phyloP scores from a whole-genome alignment of 2,888 invertebrate genomes.

The Rutpela maculata region DNA sequence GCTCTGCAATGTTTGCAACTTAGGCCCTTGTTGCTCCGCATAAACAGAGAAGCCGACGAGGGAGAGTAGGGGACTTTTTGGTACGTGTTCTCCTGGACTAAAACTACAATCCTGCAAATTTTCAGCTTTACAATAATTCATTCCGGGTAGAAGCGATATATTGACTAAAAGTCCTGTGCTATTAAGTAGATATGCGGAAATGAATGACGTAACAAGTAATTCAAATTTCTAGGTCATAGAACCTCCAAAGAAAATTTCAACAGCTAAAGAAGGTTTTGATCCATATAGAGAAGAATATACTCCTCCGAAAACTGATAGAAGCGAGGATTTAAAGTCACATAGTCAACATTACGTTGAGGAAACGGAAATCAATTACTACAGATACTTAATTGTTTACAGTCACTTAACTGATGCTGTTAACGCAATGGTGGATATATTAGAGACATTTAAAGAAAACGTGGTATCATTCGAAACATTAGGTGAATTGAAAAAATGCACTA shows the following conservation, averaged over 20 bases:
- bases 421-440: constrained; percentile 48
- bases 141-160: no score
- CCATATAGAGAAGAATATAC: constrained; percentile 46
- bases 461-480: constrained; percentile 38
- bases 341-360: background rate
- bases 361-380: constrained; percentile 37
- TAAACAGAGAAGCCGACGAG: no score
- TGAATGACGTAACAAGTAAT: no score
- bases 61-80: no score
- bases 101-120: no score
- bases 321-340: background rate
- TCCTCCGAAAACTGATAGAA: background rate
- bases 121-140: no score
- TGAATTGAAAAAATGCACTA: constrained; percentile 32
- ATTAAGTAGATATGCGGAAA: no score
- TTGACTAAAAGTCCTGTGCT: no score
- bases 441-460: constrained; percentile 48
- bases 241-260: background rate
- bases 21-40: no score
- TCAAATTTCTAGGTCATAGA: background rate
- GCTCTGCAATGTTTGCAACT: no score
- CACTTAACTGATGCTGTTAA: constrained; percentile 44
- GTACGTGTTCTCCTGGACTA: no score
- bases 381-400: constrained; percentile 52
- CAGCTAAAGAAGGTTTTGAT: constrained; percentile 43